Evolutionary conservation across 2,797 vertebrate genomes (phyloP).

Genomic region (Artibeus jamaicensis): DNA sequence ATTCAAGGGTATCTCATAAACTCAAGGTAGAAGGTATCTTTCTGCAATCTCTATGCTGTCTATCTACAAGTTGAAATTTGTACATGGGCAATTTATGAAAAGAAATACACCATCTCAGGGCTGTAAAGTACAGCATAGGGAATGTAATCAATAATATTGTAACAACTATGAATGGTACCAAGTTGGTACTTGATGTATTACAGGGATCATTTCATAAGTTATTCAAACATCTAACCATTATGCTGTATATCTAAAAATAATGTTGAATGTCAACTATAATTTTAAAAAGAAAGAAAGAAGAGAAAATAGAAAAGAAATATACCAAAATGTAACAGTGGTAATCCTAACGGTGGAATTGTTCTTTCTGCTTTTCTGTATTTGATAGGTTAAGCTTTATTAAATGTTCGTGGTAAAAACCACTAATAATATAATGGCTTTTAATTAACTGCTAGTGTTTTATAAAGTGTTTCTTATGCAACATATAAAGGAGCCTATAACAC

Average conservation of each 20-base stretch:
- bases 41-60: neutral
- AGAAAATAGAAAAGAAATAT: neutral
- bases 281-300: neutral
- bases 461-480: neutral
- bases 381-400: slow-evolving; percentile 17
- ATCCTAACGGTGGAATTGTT: neutral
- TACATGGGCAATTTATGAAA: slow-evolving; percentile 9
- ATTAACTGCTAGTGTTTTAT: slow-evolving; percentile 1
- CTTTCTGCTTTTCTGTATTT: slow-evolving; percentile 20
- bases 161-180: neutral
- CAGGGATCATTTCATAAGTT: neutral
- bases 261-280: neutral
- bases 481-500: neutral
- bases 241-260: neutral
- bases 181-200: neutral
- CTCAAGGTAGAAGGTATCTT: neutral
- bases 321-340: neutral
- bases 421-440: slow-evolving; percentile 3
- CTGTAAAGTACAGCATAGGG: neutral
- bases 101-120: neutral
- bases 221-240: neutral
- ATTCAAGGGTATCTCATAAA: neutral
- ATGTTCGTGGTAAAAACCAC: neutral
- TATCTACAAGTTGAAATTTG: neutral
- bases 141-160: neutral